phyloP scores from a whole-genome alignment of 2,797 vertebrate genomes.

The Falco biarmicus region DNA sequence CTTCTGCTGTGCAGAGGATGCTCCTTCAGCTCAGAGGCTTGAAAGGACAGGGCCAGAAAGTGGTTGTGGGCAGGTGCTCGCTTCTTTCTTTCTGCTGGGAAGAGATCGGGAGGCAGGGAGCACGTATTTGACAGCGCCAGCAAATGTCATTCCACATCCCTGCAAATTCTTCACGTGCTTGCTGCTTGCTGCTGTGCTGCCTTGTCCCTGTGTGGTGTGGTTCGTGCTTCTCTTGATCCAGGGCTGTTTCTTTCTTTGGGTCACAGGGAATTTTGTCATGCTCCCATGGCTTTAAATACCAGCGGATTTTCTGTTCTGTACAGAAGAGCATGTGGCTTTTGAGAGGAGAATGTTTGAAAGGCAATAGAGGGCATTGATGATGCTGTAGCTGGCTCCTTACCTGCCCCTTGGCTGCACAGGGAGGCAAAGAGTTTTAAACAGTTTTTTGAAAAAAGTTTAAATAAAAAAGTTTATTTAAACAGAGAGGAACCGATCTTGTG shows the following conservation, averaged over 20 bases:
- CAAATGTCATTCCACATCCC: not conserved
- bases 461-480: no score
- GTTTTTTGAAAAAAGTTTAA: not conserved
- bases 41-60: not conserved
- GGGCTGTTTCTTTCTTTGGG: not conserved
- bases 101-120: not conserved
- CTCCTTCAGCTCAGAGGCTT: not conserved
- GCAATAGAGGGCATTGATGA: not conserved
- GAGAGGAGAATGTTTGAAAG: not conserved
- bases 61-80: not conserved
- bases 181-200: not conserved
- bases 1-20: not conserved
- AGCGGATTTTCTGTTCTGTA: not conserved
- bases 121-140: not conserved
- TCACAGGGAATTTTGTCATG: not conserved
- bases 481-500: not conserved
- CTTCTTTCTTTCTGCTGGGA: not conserved
- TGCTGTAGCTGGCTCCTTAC: not conserved
- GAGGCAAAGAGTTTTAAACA: not conserved
- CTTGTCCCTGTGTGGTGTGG: not conserved
- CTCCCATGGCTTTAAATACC: not conserved
- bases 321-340: not conserved
- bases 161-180: not conserved
- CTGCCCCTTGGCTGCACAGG: not conserved
- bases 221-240: not conserved